These are phyloP conservation scores for Oscheius myriophilus DNA, from an alignment of 2,888 invertebrate genomes.

Conservation along the genomic window DNA sequence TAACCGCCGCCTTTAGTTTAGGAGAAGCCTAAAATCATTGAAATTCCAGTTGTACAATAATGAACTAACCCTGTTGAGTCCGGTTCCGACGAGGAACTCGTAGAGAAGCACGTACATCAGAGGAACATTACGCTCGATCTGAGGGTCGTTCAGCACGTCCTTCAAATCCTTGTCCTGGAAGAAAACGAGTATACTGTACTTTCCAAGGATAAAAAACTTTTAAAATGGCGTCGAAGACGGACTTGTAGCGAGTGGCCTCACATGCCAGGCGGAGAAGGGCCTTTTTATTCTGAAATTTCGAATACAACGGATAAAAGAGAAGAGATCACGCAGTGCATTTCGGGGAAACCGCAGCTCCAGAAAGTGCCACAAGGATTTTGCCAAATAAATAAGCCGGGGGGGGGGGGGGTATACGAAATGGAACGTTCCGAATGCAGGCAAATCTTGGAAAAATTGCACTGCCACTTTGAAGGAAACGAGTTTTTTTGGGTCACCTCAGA, in stretches of 20 bases:
- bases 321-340: too few relatives aligned
- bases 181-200: not conserved
- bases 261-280: slow-evolving; percentile 61
- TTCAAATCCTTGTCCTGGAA: slow-evolving; percentile 34
- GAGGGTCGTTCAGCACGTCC: slow-evolving; percentile 41
- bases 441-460: too few relatives aligned
- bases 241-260: slow-evolving; percentile 62
- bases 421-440: too few relatives aligned
- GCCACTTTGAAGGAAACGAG: too few relatives aligned
- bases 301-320: too few relatives aligned
- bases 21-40: slow-evolving; percentile 31
- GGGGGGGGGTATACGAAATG: too few relatives aligned
- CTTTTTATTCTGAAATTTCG: slow-evolving; percentile 64
- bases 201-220: slow-evolving; percentile 8
- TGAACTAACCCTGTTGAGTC: slow-evolving; percentile 34
- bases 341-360: too few relatives aligned
- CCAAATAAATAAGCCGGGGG: too few relatives aligned
- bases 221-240: slow-evolving; percentile 53
- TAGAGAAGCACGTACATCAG: slow-evolving; percentile 55
- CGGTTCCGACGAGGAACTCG: slow-evolving; percentile 54
- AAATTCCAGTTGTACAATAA: not conserved
- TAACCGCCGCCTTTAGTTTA: slow-evolving; percentile 45
- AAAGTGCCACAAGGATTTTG: too few relatives aligned
- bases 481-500: too few relatives aligned
- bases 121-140: slow-evolving; percentile 40